Conservation (phyloP, 2,888 invertebrate genomes). For the Drosophila recens region DNA sequence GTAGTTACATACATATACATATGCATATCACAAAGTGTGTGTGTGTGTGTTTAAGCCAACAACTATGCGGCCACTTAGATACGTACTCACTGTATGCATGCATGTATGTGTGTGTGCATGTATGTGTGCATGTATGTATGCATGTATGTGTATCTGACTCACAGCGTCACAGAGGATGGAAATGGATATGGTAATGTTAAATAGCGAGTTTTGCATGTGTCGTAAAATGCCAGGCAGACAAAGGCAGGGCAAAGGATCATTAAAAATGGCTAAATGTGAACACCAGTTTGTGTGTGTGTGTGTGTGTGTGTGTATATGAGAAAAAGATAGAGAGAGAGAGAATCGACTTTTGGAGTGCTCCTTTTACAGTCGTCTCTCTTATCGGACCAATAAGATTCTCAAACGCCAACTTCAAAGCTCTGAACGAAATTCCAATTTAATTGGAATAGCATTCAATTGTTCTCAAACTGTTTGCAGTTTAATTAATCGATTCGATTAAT, state of each 20-base stretch:
- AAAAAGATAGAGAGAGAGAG: not conserved
- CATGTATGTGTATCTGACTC: conserved; percentile 38
- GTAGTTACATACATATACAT: no score
- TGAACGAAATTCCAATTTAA: conserved; percentile 26
- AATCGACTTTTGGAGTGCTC: conserved; percentile 29
- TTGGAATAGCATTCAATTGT: conserved; percentile 22
- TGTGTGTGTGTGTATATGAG: not conserved
- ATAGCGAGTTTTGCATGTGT: conserved; percentile 61
- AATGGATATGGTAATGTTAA: conserved; percentile 73
- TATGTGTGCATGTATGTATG: not conserved
- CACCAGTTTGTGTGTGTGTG: not conserved
- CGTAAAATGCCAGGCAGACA: conserved; percentile 55
- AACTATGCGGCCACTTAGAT: conserved; percentile 20
- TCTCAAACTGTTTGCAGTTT: conserved; percentile 11
- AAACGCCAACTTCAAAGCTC: not conserved
- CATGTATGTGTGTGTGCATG: no score
- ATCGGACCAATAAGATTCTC: conserved; percentile 36
- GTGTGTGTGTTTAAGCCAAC: conserved; percentile 19
- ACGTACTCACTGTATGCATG: conserved; percentile 9
- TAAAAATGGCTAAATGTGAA: conserved; percentile 38
- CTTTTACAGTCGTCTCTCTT: conserved; percentile 25
- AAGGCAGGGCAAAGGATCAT: conserved; percentile 57
- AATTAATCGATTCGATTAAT: conserved; percentile 46
- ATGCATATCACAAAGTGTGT: not conserved
- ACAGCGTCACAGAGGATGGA: conserved; percentile 49